Percentiles rank a stretch among this genome's conserved stretches.
phyloP scores from a whole-genome alignment of 2,888 invertebrate species.

The Drosophila rellima region DNA sequence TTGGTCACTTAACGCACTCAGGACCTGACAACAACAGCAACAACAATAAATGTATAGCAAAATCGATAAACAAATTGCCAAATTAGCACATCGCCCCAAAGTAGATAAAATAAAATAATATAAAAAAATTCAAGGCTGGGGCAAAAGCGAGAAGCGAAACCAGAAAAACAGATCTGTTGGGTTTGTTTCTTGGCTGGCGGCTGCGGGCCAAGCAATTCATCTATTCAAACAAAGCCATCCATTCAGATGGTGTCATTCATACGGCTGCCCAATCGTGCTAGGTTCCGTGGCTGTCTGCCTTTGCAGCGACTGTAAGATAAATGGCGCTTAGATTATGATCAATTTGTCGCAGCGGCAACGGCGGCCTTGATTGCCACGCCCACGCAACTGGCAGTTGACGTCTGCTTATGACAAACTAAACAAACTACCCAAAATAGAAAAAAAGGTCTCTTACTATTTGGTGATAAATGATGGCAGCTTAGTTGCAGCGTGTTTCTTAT shows the following conservation, averaged over 20 bases:
- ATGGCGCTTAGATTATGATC: conserved; percentile 79
- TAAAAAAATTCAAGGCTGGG: background rate
- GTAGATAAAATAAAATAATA: conserved; percentile 34
- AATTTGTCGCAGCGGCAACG: conserved; percentile 72
- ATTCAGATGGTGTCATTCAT: conserved; percentile 79
- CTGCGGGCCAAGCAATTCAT: conserved; percentile 78
- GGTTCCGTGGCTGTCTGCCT: conserved; percentile 53
- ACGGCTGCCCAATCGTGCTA: conserved; percentile 72
- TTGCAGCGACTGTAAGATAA: conserved; percentile 57
- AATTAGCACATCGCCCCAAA: conserved; percentile 73
- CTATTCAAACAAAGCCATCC: conserved; percentile 78
- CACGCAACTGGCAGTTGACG: conserved; percentile 49
- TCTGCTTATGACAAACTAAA: conserved; percentile 79
- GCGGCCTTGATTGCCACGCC: conserved; percentile 70
- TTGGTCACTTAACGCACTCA: conserved; percentile 75
- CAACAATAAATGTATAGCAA: conserved; percentile 31
- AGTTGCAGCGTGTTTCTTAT: conserved; percentile 35
- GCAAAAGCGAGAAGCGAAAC: background rate
- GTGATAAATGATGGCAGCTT: conserved; percentile 56
- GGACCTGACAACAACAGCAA: conserved; percentile 24
- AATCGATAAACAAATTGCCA: conserved; percentile 83
- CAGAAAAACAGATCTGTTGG: conserved; percentile 71
- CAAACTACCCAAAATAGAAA: conserved; percentile 20
- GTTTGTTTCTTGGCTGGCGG: conserved; percentile 38
- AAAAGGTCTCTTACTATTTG: conserved; percentile 55